Base-by-base conservation (phyloP, 2,113 vertebrate species). In the Xiphophorus maculatus region DNA sequence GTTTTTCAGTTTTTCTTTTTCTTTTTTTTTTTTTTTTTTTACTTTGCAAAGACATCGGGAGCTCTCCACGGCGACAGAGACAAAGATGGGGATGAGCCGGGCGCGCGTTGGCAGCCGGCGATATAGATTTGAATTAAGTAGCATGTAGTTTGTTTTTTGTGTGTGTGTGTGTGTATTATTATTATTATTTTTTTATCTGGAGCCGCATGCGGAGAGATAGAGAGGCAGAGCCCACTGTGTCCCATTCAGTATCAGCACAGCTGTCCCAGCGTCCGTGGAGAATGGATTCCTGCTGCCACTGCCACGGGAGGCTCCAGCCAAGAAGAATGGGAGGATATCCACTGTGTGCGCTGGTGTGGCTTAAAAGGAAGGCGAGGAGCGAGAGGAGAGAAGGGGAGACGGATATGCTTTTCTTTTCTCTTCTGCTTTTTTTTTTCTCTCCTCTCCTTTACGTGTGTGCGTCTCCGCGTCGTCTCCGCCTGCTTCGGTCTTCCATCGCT, bases 271-370 rank as follows among this genome's bases (percentile, higher is more conserved):
- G 90, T 92, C 93, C 91, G 88, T 94, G 93, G 94, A 94, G 93
- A 95, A 95, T 94, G 93, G 92, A 94, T 94, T 95, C 91, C 90
- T 93, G 54, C 84, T 89, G 92, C 92, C 90, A 88, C 88, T 91
- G 93, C 92, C 93, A 94, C 90, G 92, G 92, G 90, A 93, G 90
- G 88, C 91, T 93, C 90, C 88, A 84, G 93, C 92, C 93, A 93
- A 93, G 90, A 92, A 93, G 93, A 93, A 94, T 93, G 90, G 93
- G 92, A 94, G 93, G 93, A 94, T 90, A 93, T 93, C 93, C 94
- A 94, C 91, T 89, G 86, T 92, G 91, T 90, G 92, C 51, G 89
- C 83, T 76, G 63, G 85, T 83, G 84, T 82, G 84, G 89, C 89
- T 80, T 77, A 86, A 84, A 80, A 90, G 90, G 89, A 89, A 84